A percentile compares a stretch with the other conserved stretches of the same genome.
These are phyloP conservation scores for Archaeoteleia sp. DNA, from an alignment of 2,888 invertebrate species.

Conservation along the genomic window DNA sequence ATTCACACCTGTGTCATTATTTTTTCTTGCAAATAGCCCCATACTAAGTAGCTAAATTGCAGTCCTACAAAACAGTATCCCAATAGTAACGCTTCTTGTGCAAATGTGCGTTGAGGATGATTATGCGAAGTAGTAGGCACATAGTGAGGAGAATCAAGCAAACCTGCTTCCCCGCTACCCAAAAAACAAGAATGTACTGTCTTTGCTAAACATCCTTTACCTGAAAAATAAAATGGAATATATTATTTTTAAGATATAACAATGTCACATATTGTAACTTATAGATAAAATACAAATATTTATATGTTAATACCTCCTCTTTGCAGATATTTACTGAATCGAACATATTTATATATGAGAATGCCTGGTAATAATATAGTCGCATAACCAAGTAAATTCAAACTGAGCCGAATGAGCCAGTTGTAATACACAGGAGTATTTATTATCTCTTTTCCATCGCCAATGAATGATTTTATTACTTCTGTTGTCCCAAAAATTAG, in stretches of 20 bases:
- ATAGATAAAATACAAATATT: too few relatives aligned
- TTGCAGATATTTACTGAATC: constrained; percentile 86
- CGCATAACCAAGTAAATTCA: constrained; percentile 91
- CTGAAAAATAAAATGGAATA: constrained; percentile 56
- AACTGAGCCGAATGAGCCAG: constrained; percentile 86
- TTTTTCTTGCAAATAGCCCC: constrained; percentile 98
- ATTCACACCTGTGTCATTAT: constrained; percentile 90
- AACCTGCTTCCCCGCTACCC: constrained; percentile 76
- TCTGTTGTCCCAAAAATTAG: constrained; percentile 75
- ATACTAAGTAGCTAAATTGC: constrained; percentile 92
- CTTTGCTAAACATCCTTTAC: constrained; percentile 74
- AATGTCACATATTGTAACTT: too few relatives aligned
- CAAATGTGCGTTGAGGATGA: constrained; percentile 75
- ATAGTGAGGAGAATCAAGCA: constrained; percentile 67
- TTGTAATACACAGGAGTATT: constrained; percentile 76
- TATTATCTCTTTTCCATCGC: constrained; percentile 61
- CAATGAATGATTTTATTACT: constrained; percentile 69
- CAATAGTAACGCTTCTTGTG: constrained; percentile 79
- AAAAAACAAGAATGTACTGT: constrained; percentile 77
- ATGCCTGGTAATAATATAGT: constrained; percentile 92
- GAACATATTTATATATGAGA: constrained; percentile 87
- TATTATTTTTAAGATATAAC: constrained; percentile 56
- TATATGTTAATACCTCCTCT: constrained; percentile 86
- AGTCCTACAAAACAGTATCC: constrained; percentile 90
- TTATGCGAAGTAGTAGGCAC: constrained; percentile 60